These are phyloP conservation scores for Cheilosia grossa DNA, from an alignment of 2,888 invertebrate genomes.

Conservation along the genomic window DNA sequence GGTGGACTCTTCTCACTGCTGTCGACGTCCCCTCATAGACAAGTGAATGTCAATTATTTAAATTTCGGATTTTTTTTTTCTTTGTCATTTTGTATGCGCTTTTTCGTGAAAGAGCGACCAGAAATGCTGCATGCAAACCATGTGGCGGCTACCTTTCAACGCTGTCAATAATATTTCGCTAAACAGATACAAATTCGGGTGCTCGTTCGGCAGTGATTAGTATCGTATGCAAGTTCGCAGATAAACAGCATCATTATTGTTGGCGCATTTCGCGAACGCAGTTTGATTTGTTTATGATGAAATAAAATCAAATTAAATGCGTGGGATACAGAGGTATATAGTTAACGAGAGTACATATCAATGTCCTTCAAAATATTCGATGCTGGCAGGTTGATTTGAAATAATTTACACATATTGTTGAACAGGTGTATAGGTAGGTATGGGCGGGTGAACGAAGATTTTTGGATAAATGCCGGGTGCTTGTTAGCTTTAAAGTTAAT, in stretches of 20 bases:
- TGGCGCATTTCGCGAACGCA: conserved; percentile 47
- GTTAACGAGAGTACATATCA: neutral
- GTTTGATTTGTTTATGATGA: conserved; percentile 72
- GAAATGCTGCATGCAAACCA: conserved; percentile 45
- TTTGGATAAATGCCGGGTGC: neutral
- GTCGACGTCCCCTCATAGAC: conserved; percentile 17
- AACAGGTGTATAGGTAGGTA: conserved; percentile 6
- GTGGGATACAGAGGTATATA: conserved; percentile 17
- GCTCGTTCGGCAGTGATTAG: conserved; percentile 14
- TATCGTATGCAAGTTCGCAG: conserved; percentile 47
- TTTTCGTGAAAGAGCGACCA: conserved; percentile 27
- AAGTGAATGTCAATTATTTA: conserved; percentile 68
- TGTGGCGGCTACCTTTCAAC: conserved; percentile 72
- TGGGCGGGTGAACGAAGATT: neutral
- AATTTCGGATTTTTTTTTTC: neutral
- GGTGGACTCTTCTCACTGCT: neutral
- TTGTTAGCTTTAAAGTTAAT: neutral
- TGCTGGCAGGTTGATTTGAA: conserved; percentile 13
- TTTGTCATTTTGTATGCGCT: conserved; percentile 11
- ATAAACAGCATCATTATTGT: conserved; percentile 44
- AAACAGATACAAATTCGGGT: conserved; percentile 41
- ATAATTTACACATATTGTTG: conserved; percentile 18
- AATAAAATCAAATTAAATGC: conserved; percentile 53
- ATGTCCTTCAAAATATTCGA: conserved; percentile 26
- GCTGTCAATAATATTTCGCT: conserved; percentile 68